Evolutionary conservation across 2,888 invertebrate species (phyloP).

Genomic region (Oscheius myriophilus): DNA sequence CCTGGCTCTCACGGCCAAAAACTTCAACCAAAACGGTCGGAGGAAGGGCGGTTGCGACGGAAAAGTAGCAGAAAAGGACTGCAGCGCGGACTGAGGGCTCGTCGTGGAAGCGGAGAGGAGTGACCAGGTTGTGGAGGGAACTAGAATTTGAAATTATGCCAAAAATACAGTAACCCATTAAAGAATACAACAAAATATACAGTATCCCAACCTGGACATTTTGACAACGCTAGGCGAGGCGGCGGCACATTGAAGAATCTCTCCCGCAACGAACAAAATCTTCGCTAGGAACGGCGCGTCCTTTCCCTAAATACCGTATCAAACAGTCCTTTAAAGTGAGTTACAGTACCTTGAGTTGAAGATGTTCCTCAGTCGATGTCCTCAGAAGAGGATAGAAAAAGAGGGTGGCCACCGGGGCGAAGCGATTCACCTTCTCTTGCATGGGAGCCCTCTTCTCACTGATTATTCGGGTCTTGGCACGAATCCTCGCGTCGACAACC

Average conservation of each 20-base stretch:
- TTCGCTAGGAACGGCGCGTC: conserved; percentile 27
- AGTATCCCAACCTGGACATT: conserved; percentile 22
- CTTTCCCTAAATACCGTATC: conserved; percentile 19
- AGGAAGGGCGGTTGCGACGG: conserved; percentile 10
- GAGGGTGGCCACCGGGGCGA: conserved; percentile 22
- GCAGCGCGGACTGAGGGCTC: conserved; percentile 19
- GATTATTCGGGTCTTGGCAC: conserved; percentile 21
- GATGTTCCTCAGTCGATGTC: conserved; percentile 27
- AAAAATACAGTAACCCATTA: background rate
- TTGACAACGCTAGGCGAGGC: conserved; percentile 22
- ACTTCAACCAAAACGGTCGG: conserved; percentile 7
- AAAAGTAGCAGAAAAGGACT: conserved; percentile 25
- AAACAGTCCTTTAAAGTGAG: background rate
- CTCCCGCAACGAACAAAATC: conserved; percentile 19
- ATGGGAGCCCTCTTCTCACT: background rate
- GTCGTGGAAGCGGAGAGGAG: conserved; percentile 30
- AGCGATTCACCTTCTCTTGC: conserved; percentile 11
- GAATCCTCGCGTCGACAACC: conserved; percentile 25
- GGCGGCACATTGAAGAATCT: conserved; percentile 21
- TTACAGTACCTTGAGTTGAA: conserved; percentile 13
- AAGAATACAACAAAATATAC: no score
- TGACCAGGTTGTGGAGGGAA: background rate
- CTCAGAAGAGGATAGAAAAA: conserved; percentile 31
- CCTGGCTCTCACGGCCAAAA: background rate
- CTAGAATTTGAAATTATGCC: conserved; percentile 13